These are phyloP conservation scores for Lepidocyrtoides sp. DNA, from an alignment of 2,888 invertebrate genomes.

Conservation along the genomic window DNA sequence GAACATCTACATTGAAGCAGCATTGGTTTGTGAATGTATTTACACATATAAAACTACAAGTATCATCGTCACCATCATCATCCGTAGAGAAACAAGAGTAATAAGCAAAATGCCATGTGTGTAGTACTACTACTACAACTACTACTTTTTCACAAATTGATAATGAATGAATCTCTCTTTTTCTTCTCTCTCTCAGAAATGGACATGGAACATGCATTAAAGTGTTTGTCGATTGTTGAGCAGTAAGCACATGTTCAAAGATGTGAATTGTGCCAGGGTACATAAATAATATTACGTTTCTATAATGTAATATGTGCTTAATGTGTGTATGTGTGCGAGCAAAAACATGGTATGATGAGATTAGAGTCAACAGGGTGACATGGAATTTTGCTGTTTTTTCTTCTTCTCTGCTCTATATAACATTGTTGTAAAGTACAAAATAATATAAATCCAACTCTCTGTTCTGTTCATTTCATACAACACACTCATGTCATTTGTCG, in stretches of 20 bases:
- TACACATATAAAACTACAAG: too few relatives aligned
- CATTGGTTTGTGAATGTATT: background rate
- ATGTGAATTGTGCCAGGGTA: conserved; percentile 33
- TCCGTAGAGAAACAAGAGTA: conserved; percentile 24
- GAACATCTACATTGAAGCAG: background rate
- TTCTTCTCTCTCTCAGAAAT: conserved; percentile 55
- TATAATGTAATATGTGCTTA: background rate
- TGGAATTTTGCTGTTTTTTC: conserved; percentile 65
- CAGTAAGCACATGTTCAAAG: conserved; percentile 38
- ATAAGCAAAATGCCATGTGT: conserved; percentile 6
- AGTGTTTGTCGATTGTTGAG: conserved; percentile 57
- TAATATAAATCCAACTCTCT: conserved; percentile 15
- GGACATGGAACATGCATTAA: conserved; percentile 78
- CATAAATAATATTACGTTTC: conserved; percentile 28
- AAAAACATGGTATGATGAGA: conserved; percentile 11
- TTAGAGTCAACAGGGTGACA: conserved; percentile 46
- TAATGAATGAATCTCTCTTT: conserved; percentile 72
- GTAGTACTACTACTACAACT: too few relatives aligned
- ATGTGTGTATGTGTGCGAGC: background rate
- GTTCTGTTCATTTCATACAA: conserved; percentile 22
- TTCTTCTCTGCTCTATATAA: background rate
- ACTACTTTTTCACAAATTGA: conserved; percentile 72
- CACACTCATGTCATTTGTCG: conserved; percentile 73
- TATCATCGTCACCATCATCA: conserved; percentile 3
- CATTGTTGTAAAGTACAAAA: conserved; percentile 25